These are phyloP conservation scores for Drosophila micromelanica DNA, from an alignment of 1,140 invertebrate species.

Conservation along the genomic window DNA sequence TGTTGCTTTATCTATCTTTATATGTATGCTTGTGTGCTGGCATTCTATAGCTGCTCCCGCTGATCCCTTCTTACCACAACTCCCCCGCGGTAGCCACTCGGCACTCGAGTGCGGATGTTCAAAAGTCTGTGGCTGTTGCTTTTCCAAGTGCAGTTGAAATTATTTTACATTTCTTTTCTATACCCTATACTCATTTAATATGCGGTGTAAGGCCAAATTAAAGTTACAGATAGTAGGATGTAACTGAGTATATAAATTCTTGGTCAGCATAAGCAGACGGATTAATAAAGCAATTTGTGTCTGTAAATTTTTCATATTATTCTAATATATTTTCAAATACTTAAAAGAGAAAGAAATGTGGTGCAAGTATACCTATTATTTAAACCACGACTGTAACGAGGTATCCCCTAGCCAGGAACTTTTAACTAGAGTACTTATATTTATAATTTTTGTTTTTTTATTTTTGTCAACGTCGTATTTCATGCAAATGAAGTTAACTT, in stretches of 20 bases:
- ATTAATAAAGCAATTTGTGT: too few species aligned
- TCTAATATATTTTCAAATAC: too few species aligned
- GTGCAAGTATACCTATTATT: too few species aligned
- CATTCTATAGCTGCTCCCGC: not conserved
- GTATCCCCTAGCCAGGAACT: not conserved
- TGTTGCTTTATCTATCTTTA: slow-evolving; percentile 11
- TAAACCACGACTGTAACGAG: too few species aligned
- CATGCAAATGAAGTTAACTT: slow-evolving; percentile 74
- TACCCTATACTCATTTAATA: slow-evolving; percentile 6
- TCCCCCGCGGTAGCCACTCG: slow-evolving; percentile 20
- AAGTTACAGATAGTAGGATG: too few species aligned
- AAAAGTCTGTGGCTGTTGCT: slow-evolving; percentile 28
- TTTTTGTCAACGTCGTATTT: slow-evolving; percentile 54
- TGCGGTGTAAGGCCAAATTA: too few species aligned
- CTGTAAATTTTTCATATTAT: too few species aligned
- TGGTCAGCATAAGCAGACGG: too few species aligned
- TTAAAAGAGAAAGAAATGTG: too few species aligned
- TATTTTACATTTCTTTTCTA: slow-evolving; percentile 16
- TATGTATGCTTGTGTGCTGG: slow-evolving; percentile 3
- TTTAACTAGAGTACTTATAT: not conserved
- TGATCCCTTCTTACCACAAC: not conserved
- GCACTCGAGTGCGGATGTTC: slow-evolving; percentile 32
- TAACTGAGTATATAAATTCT: too few species aligned
- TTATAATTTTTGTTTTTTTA: slow-evolving; percentile 8
- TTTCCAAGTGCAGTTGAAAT: slow-evolving; percentile 36